A percentile compares a stretch with the other conserved stretches of the same genome.
These are phyloP conservation scores for Pachycephus smyrnensis DNA, from an alignment of 2,888 invertebrate genomes.

Conservation along the genomic window DNA sequence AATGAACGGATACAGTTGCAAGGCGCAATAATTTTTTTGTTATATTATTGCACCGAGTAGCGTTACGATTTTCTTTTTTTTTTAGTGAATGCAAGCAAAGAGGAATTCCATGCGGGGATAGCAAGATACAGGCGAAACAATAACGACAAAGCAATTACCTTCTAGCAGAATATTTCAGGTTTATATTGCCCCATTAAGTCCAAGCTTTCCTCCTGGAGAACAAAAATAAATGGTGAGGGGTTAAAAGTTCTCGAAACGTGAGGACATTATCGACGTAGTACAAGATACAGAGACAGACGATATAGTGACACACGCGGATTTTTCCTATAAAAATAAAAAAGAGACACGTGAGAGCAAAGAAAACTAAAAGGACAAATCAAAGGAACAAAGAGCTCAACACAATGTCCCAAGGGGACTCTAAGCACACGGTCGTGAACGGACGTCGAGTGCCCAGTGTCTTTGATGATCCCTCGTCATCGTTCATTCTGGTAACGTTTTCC, in stretches of 20 bases:
- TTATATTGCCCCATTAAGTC: conserved; percentile 84
- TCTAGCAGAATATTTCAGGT: conserved; percentile 84
- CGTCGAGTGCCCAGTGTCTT: background rate
- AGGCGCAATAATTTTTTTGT: background rate
- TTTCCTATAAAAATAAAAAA: conserved; percentile 19
- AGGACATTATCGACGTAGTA: conserved; percentile 22
- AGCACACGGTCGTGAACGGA: background rate
- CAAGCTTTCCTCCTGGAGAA: conserved; percentile 78
- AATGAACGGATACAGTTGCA: background rate
- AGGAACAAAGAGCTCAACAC: background rate
- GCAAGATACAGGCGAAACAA: conserved; percentile 49
- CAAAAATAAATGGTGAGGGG: conserved; percentile 72
- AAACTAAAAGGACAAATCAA: background rate
- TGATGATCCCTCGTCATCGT: background rate
- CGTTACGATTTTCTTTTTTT: background rate
- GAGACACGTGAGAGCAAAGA: conserved; percentile 22
- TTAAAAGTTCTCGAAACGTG: conserved; percentile 47
- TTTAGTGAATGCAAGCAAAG: background rate
- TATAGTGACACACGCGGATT: background rate
- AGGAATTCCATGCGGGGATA: background rate
- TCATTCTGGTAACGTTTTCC: background rate
- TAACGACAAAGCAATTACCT: conserved; percentile 71
- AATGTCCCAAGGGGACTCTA: background rate
- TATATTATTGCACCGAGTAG: background rate
- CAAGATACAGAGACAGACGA: background rate